phyloP scores from a whole-genome alignment of 2,888 invertebrate genomes.

The Spisula subtruncata region DNA sequence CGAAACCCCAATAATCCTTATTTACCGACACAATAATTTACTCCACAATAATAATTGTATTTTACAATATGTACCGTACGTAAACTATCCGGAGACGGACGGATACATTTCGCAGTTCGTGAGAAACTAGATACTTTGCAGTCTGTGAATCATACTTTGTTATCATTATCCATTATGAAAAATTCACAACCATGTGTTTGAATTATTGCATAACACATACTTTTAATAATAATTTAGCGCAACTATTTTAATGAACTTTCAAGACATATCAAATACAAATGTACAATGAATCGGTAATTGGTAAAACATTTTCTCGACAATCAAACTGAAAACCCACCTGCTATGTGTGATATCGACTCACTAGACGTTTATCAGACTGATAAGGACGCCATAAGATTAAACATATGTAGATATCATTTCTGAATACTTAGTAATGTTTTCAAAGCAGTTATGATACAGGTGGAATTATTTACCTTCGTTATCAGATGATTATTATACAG shows the following conservation, averaged over 20 bases:
- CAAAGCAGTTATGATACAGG: constrained; percentile 25
- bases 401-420: constrained; percentile 28
- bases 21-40: too few relatives aligned
- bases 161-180: neutral
- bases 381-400: constrained; percentile 27
- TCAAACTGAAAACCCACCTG: constrained; percentile 8
- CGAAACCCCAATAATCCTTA: too few relatives aligned
- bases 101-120: too few relatives aligned
- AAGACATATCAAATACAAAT: too few relatives aligned
- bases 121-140: neutral
- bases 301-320: neutral
- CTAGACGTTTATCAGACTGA: neutral
- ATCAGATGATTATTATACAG: neutral
- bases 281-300: neutral
- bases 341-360: neutral
- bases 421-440: constrained; percentile 28
- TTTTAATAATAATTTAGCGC: neutral
- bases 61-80: too few relatives aligned
- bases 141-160: neutral
- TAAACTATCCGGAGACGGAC: too few relatives aligned
- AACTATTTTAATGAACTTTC: neutral
- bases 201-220: neutral
- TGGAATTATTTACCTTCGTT: constrained; percentile 3
- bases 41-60: too few relatives aligned
- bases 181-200: neutral